A percentile compares a stretch with the other conserved stretches of the same genome.
Evolutionary conservation across 2,888 invertebrate species (phyloP).

Genomic region (Aradus depressus): DNA sequence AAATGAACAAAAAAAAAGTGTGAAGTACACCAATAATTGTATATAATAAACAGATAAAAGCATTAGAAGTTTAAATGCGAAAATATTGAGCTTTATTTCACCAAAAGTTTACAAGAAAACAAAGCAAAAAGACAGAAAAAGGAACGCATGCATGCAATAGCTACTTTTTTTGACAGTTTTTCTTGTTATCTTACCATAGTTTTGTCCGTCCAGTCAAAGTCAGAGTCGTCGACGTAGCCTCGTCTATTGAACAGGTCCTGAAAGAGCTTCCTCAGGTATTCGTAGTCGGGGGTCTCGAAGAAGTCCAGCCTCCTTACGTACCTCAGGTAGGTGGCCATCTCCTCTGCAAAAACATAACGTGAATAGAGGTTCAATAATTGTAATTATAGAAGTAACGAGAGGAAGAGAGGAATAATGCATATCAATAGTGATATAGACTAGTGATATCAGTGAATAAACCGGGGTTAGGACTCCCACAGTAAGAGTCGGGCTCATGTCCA

Average conservation of each 20-base stretch:
- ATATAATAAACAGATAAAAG: too few species aligned
- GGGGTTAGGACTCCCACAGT: too few species aligned
- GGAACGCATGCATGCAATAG: background rate
- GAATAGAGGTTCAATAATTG: too few species aligned
- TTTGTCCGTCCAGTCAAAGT: constrained; percentile 93
- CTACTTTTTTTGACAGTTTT: background rate
- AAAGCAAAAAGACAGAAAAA: background rate
- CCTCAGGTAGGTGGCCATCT: constrained; percentile 94
- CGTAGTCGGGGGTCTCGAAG: constrained; percentile 99
- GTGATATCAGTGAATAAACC: too few species aligned
- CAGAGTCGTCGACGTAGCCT: constrained; percentile 79
- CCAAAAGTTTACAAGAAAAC: too few species aligned
- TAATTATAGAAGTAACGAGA: too few species aligned
- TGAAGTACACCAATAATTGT: background rate
- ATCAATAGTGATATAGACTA: too few species aligned
- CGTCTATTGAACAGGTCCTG: constrained; percentile 80
- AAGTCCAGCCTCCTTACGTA: constrained; percentile 96
- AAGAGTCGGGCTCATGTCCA: too few species aligned
- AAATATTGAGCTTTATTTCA: too few species aligned
- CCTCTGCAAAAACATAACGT: constrained; percentile 56
- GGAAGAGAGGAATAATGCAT: too few species aligned
- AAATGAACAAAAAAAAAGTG: background rate
- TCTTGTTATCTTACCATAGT: constrained; percentile 46
- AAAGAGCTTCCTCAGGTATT: constrained; percentile 92
- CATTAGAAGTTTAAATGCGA: background rate